Evolutionary conservation across 1,140 invertebrate species (phyloP).

Genomic region (Steinernema khuongi): DNA sequence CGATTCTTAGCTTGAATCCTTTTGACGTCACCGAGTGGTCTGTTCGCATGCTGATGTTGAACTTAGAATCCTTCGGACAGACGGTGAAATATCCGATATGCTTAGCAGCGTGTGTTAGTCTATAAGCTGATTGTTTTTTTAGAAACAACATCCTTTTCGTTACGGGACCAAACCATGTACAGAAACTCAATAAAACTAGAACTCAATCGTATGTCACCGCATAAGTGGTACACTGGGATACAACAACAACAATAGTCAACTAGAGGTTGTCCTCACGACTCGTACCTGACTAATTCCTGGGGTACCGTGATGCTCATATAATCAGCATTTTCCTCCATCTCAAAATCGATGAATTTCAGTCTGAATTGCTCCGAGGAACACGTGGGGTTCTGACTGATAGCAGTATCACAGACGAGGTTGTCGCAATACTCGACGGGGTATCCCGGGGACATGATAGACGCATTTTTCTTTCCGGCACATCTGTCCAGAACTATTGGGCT

Average conservation of each 20-base stretch:
- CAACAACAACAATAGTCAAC: too few species aligned
- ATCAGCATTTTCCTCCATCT: not conserved
- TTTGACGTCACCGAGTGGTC: not conserved
- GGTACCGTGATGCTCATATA: not conserved
- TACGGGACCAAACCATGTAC: too few species aligned
- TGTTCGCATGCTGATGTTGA: not conserved
- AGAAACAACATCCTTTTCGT: too few species aligned
- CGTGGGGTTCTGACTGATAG: not conserved
- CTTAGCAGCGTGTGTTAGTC: not conserved
- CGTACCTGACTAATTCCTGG: not conserved
- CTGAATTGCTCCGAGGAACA: not conserved
- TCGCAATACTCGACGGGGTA: conserved; percentile 9
- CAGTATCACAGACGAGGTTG: not conserved
- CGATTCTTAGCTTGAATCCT: not conserved
- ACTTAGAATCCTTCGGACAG: not conserved
- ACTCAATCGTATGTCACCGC: too few species aligned
- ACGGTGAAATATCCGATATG: conserved; percentile 5
- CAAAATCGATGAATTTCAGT: not conserved
- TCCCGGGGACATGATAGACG: not conserved
- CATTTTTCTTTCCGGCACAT: not conserved
- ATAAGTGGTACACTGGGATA: too few species aligned
- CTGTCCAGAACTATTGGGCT: not conserved
- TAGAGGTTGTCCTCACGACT: not conserved
- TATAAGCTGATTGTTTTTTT: not conserved
- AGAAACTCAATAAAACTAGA: too few species aligned